A percentile compares a stretch with the other conserved stretches of the same genome.
phyloP scores from a whole-genome alignment of 2,797 vertebrate genomes.

The Betta splendens region DNA sequence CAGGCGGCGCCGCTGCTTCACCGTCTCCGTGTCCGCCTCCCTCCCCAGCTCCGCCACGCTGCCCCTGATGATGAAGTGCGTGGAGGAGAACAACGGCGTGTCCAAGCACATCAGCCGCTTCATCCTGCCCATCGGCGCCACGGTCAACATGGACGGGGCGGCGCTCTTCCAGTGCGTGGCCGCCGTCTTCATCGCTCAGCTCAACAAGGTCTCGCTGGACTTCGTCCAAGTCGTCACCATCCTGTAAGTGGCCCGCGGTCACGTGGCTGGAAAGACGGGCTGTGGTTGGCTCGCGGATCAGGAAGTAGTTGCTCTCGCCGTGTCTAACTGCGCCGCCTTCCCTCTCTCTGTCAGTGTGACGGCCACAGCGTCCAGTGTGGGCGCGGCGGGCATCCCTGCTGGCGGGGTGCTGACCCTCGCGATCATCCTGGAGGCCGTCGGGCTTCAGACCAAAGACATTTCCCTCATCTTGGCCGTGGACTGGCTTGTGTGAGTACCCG shows the following conservation, averaged over 20 bases:
- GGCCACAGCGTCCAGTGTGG: conserved; percentile 91
- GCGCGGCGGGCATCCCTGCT: conserved; percentile 90
- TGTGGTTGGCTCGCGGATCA: background rate
- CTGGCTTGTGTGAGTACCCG: conserved; percentile 90
- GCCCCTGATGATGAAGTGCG: conserved; percentile 92
- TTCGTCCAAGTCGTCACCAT: conserved; percentile 90
- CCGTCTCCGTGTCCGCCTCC: too few species aligned
- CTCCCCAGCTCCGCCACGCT: conserved; percentile 85
- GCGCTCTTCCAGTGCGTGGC: conserved; percentile 93
- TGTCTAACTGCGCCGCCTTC: conserved; percentile 18
- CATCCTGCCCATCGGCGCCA: conserved; percentile 91
- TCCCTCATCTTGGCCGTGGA: conserved; percentile 92
- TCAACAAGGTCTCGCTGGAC: conserved; percentile 81
- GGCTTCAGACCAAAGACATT: conserved; percentile 87
- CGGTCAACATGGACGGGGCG: conserved; percentile 93
- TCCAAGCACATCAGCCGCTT: conserved; percentile 92
- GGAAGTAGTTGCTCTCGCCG: background rate
- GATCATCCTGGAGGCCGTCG: conserved; percentile 89
- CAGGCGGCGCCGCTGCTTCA: too few species aligned
- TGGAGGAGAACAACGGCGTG: conserved; percentile 90
- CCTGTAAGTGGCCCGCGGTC: conserved; percentile 82
- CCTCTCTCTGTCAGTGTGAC: conserved; percentile 80
- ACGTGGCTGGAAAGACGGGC: rapidly evolving
- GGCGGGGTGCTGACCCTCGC: conserved; percentile 90
- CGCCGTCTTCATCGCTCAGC: conserved; percentile 90